Percentiles rank a stretch among this genome's conserved stretches.
Evolutionary conservation across 1,140 invertebrate species (phyloP).

Genomic region (Pollicipes pollicipes): DNA sequence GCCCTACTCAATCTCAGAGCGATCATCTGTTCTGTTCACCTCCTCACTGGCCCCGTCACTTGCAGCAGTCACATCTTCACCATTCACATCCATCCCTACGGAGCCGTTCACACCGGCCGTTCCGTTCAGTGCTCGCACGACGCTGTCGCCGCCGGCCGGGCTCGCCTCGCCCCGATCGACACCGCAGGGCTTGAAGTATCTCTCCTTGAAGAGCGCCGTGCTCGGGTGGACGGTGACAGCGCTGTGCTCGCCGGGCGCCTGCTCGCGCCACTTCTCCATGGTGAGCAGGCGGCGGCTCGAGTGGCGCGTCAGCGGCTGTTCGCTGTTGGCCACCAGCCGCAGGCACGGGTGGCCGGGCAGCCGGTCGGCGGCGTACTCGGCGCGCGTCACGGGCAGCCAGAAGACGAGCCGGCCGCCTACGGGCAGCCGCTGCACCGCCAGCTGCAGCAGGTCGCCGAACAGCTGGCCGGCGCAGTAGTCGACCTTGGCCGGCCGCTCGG

Average conservation of each 20-base stretch:
- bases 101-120: too few relatives aligned
- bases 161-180: too few relatives aligned
- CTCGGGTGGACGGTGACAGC: background rate
- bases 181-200: background rate
- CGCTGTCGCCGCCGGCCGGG: too few relatives aligned
- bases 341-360: constrained; percentile 65
- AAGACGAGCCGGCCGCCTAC: constrained; percentile 62
- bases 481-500: constrained; percentile 48
- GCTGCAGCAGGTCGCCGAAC: constrained; percentile 61
- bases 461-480: constrained; percentile 63
- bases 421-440: constrained; percentile 55
- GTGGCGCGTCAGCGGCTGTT: constrained; percentile 59
- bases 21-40: too few relatives aligned
- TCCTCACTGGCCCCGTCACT: too few relatives aligned
- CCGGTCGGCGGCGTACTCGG: constrained; percentile 50
- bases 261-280: constrained; percentile 28
- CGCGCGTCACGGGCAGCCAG: constrained; percentile 73
- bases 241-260: background rate
- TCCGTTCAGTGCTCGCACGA: too few relatives aligned
- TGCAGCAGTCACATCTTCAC: too few relatives aligned
- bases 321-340: constrained; percentile 55
- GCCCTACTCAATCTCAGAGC: too few relatives aligned
- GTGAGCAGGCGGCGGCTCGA: constrained; percentile 67
- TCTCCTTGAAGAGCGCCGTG: background rate
- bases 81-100: too few relatives aligned